phyloP scores from a whole-genome alignment of 1,140 invertebrate species.

The Drosophila teissieri region DNA sequence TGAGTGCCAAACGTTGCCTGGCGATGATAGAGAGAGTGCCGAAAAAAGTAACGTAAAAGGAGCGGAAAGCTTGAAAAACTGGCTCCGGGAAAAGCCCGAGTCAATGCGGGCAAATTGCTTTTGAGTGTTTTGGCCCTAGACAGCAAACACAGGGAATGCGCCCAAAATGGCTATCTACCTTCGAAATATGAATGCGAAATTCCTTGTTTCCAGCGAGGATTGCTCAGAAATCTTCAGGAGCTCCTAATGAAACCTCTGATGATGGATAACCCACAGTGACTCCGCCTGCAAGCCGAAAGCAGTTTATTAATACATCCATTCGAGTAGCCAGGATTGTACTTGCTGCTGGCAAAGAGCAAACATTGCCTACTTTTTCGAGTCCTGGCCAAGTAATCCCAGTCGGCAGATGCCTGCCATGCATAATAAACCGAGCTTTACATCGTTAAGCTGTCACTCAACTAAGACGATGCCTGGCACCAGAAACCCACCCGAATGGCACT shows the following conservation, averaged over 20 bases:
- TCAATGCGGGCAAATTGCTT: slow-evolving; percentile 73
- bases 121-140: slow-evolving; percentile 64
- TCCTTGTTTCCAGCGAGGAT: slow-evolving; percentile 14
- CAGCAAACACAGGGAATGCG: slow-evolving; percentile 38
- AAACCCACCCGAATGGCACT: slow-evolving; percentile 10
- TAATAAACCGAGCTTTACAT: slow-evolving; percentile 80
- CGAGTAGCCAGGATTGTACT: not conserved
- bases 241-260: not conserved
- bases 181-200: slow-evolving; percentile 23
- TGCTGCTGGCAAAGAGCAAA: slow-evolving; percentile 20
- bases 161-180: slow-evolving; percentile 22
- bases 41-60: slow-evolving; percentile 48
- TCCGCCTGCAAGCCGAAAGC: not conserved
- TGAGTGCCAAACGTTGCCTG: slow-evolving; percentile 71
- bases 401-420: slow-evolving; percentile 52
- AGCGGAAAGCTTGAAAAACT: slow-evolving; percentile 33
- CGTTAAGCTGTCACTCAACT: slow-evolving; percentile 79
- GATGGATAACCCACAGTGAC: slow-evolving; percentile 6
- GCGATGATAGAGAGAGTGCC: slow-evolving; percentile 61
- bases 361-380: slow-evolving; percentile 34
- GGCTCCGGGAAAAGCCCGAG: slow-evolving; percentile 19
- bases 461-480: slow-evolving; percentile 15
- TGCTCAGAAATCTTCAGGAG: slow-evolving; percentile 20
- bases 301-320: slow-evolving; percentile 47
- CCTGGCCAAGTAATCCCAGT: slow-evolving; percentile 55